These are phyloP conservation scores for Meteorus cinctellus DNA, from an alignment of 2,888 invertebrate genomes.

Conservation along the genomic window DNA sequence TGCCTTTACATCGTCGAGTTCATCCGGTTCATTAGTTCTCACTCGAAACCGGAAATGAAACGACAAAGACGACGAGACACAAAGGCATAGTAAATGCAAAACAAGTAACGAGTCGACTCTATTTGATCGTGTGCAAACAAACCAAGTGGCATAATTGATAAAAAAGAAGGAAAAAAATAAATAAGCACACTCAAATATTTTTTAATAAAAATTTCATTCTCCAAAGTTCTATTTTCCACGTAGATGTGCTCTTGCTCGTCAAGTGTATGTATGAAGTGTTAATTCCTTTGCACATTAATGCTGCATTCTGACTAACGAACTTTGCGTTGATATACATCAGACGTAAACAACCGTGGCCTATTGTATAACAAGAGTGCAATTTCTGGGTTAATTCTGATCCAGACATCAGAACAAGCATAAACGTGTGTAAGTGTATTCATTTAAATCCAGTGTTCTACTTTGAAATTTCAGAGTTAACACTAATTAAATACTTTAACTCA, in stretches of 20 bases:
- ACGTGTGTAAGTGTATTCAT: neutral
- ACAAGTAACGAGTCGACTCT: too few relatives aligned
- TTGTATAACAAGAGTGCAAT: neutral
- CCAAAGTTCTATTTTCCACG: too few relatives aligned
- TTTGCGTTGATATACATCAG: neutral
- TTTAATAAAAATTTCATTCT: too few relatives aligned
- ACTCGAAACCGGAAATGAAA: neutral
- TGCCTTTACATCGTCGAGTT: neutral
- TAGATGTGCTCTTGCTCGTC: neutral
- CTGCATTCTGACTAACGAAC: neutral
- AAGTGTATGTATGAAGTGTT: neutral
- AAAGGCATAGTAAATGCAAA: too few relatives aligned
- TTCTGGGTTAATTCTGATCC: neutral
- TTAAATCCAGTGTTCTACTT: neutral
- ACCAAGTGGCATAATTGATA: too few relatives aligned
- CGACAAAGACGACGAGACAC: too few relatives aligned
- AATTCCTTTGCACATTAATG: neutral
- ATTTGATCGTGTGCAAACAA: too few relatives aligned
- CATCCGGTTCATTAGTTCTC: neutral
- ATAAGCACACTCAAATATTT: too few relatives aligned
- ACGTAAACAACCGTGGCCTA: neutral
- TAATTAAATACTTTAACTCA: neutral
- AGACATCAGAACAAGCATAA: neutral
- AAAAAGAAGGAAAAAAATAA: too few relatives aligned
- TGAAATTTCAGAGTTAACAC: neutral